These are phyloP conservation scores for Agrochola circellaris DNA, from an alignment of 2,888 invertebrate genomes.

Conservation along the genomic window DNA sequence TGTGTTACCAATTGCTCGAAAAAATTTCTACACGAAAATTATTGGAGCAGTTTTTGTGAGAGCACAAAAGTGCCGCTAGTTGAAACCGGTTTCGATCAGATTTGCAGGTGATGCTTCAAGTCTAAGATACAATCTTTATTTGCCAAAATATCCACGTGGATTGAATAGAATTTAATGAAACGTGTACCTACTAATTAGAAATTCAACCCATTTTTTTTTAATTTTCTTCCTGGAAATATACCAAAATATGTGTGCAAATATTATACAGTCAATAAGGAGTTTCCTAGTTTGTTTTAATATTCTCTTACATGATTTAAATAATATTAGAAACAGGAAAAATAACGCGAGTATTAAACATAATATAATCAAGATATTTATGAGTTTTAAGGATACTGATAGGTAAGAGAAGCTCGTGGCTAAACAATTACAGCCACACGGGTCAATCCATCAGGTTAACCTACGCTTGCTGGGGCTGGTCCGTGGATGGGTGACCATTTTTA, in stretches of 20 bases:
- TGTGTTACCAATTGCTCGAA: background rate
- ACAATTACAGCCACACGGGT: no score
- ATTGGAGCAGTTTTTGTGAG: conserved; percentile 25
- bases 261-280: background rate
- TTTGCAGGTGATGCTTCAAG: background rate
- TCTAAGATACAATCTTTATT: background rate
- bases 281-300: background rate
- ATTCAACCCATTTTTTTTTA: background rate
- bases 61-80: conserved; percentile 17
- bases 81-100: conserved; percentile 19
- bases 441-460: no score
- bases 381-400: background rate
- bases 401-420: background rate
- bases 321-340: no score
- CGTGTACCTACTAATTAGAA: conserved; percentile 18
- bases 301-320: background rate
- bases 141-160: conserved; percentile 14
- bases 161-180: conserved; percentile 7
- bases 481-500: no score
- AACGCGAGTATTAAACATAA: background rate
- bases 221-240: conserved; percentile 1
- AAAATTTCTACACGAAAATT: conserved; percentile 13
- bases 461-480: no score
- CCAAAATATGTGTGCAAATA: background rate
- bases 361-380: background rate